Base-by-base conservation (phyloP, 2,113 vertebrate genomes). In the Periophthalmus modestus region DNA sequence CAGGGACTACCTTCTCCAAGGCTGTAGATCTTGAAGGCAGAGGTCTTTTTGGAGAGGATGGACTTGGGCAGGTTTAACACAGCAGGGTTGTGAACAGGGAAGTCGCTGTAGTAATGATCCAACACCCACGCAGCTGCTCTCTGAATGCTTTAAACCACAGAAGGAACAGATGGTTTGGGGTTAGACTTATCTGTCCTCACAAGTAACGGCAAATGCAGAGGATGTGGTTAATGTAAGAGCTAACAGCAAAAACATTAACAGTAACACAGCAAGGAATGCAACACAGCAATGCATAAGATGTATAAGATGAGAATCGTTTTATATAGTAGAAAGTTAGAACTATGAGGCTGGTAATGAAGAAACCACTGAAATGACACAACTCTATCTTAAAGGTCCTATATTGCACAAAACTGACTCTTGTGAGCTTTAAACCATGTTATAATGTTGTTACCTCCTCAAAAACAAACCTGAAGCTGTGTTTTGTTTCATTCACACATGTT, bases 61-160 rank as follows among this genome's bases (percentile, higher is more conserved):
- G 97, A 96, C 86, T 98, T 98, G 18, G 97, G 97, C 46, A 98
- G 94, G 92, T 97, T 98, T 81, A 97, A 94, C 66, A 98, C 90
- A 62, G 96, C 96, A 0, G 97, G 96, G 89, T 98, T 98, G 89
- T 96, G 95, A 83, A 98, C 96, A 0, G 96, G 94, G 87, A 98
- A 98, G 81, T 98, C 96, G 0, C 93, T 95, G 94, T 98, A 98
- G 82, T 98, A 98, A n/a, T 96, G 96, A 87, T 98, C 96, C 82
- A 98, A 91, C 84, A 98, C 92, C 95, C 96, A 98, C 50, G 95
- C 94, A 0, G 96, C 96, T 0, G 96, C 96, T 2, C 96, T 91
- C 89, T 98, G 97, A 88, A 98, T 97, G 79, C 97, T 98, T 36
- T 0, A 15, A 58, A 18, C 34, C 34, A 65, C 19, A 65, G 21